Percentiles rank a stretch among this genome's conserved stretches.
phyloP scores from a whole-genome alignment of 30 jellyfish, hydroid and myxozoan species.

The Phacellophora camtschatica region DNA sequence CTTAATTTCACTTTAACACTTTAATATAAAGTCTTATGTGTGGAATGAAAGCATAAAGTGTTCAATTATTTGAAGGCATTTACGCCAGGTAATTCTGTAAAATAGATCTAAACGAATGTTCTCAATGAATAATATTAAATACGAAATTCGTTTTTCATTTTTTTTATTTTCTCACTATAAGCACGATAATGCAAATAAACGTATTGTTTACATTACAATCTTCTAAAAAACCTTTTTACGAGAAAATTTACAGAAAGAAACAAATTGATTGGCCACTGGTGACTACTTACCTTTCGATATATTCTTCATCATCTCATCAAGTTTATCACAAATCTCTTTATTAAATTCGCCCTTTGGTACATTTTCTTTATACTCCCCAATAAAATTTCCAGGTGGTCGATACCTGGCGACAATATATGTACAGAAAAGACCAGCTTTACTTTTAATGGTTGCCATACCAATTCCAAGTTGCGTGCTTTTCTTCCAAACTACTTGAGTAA shows the following conservation, averaged over 20 bases:
- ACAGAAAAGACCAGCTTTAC: constrained; percentile 59
- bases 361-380: constrained; percentile 76
- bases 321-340: constrained; percentile 36
- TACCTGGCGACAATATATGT: constrained; percentile 79
- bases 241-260: background rate
- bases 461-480: constrained; percentile 63
- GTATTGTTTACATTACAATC: no score
- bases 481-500: constrained; percentile 92
- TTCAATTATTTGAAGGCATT: no score
- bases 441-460: constrained; percentile 72
- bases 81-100: no score
- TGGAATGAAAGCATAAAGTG: no score
- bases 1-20: no score
- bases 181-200: no score
- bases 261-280: background rate
- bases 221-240: no score
- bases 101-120: no score
- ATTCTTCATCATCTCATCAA: constrained; percentile 37
- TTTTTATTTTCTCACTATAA: no score
- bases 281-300: constrained; percentile 8
- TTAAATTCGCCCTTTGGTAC: constrained; percentile 81
- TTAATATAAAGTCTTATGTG: no score
- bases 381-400: constrained; percentile 80
- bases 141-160: no score
- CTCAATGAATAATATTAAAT: no score